Evolutionary conservation across 2,113 vertebrate species (phyloP).

Genomic region (Gobius niger): DNA sequence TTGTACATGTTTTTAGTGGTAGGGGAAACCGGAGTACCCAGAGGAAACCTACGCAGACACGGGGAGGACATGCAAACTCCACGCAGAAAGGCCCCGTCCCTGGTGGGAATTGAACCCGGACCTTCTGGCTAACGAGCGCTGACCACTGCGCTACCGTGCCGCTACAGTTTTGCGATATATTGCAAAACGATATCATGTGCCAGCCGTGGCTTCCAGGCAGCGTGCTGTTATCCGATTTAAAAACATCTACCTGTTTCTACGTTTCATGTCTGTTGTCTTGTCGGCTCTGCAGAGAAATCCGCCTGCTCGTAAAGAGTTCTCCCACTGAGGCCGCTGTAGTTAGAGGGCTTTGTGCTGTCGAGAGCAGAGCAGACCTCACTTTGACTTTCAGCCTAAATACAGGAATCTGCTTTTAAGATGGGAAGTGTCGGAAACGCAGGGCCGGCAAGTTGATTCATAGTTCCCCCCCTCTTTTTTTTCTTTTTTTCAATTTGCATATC

Average conservation of each 20-base stretch:
- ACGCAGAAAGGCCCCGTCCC: too few relatives aligned
- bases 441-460: conserved; percentile 72
- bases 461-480: conserved; percentile 57
- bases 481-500: conserved; percentile 80
- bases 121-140: too few relatives aligned
- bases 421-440: conserved; percentile 69
- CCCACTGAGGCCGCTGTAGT: conserved; percentile 59
- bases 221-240: conserved; percentile 30
- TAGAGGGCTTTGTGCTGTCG: conserved; percentile 65
- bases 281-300: conserved; percentile 62
- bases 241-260: conserved; percentile 49
- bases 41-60: too few relatives aligned
- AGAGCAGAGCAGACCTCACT: conserved; percentile 62
- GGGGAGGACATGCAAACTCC: too few relatives aligned
- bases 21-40: too few relatives aligned
- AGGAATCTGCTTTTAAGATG: conserved; percentile 70
- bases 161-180: too few relatives aligned
- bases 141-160: too few relatives aligned
- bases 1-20: too few relatives aligned
- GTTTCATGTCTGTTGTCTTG: conserved; percentile 47
- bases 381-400: conserved; percentile 71
- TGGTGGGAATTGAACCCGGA: too few relatives aligned
- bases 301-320: conserved; percentile 40
- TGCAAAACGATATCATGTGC: too few relatives aligned
- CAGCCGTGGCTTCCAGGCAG: conserved; percentile 19